A percentile compares a stretch with the other conserved stretches of the same genome.
phyloP scores from a whole-genome alignment of 2,888 invertebrate genomes.

The Tenthredo livida region DNA sequence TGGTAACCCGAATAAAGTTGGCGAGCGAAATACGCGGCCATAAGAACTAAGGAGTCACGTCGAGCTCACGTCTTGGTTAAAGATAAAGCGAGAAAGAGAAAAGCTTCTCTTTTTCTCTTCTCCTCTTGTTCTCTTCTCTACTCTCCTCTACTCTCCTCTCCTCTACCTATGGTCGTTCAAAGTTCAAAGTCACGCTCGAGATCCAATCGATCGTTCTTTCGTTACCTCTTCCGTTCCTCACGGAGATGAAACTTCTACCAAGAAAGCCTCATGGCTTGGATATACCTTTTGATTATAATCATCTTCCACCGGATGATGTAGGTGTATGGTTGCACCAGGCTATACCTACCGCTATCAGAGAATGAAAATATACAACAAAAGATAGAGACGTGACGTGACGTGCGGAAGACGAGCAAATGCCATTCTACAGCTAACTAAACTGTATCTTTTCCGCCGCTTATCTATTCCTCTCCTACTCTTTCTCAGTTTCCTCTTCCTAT shows the following conservation, averaged over 20 bases:
- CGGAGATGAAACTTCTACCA: constrained; percentile 38
- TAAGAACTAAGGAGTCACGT: not conserved
- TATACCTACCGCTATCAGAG: constrained; percentile 1
- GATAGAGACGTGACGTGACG: constrained; percentile 1
- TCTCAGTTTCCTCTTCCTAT: not conserved
- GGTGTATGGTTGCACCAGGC: constrained; percentile 27
- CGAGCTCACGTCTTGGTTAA: not conserved
- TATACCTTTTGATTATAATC: constrained; percentile 33
- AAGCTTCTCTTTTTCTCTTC: not conserved
- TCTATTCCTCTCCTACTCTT: not conserved
- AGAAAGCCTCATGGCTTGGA: not conserved
- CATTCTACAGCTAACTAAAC: not conserved
- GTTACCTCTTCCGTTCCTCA: constrained; percentile 13
- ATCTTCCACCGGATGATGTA: constrained; percentile 25
- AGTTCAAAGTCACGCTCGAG: constrained; percentile 50
- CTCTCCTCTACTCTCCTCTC: no score
- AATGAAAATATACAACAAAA: constrained; percentile 30
- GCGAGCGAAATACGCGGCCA: not conserved
- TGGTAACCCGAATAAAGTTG: constrained; percentile 30
- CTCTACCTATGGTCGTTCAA: not conserved
- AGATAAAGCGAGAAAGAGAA: not conserved
- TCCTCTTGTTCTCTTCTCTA: not conserved
- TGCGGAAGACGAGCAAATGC: not conserved
- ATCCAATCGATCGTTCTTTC: constrained; percentile 43
- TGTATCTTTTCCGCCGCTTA: not conserved